Base-by-base conservation (phyloP, 2,888 invertebrate genomes). In the Meganola albula region DNA sequence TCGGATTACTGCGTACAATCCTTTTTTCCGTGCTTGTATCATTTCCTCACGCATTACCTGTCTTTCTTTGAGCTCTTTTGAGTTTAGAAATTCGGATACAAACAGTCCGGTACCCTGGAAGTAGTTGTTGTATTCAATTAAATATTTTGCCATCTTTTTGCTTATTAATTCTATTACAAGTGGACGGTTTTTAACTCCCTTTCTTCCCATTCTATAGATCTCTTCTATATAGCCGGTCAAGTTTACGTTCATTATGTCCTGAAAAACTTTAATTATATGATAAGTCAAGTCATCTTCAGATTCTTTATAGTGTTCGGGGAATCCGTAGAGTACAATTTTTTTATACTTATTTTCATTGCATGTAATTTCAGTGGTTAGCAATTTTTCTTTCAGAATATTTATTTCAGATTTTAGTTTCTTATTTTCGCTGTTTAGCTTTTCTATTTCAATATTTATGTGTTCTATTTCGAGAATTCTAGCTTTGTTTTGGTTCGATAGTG, bases 91-190 rank as follows among this genome's bases (percentile, higher is more conserved):
- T 23, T 41, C 27, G 3, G 36, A 28, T 3, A 41, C 22, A 2
- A 27, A 35, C 5, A 40, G 12, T 5, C 34, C 22, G 2, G 34
- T 31, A 1, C 30, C 34, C 5, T 32, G 12, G 5, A 34, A 34
- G n/a, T 25, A 33, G n/a, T 34, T 3, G 3, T 2, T 30, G 21
- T 40, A 39, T 5, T 40, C 16, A 7, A 33, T 11, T 7, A 40
- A 10, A 12, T 37, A 32, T 25, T 36, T 40, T 1, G 24, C 20
- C 31, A 34, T 34, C 22, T 30, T 31, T 25, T 44, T 40, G 24
- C 37, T 44, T n/a, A 44, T 25, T 3, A 44, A 27, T 20, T 44
- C 44, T 5, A 44, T 25, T 1, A 44, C 31, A 10, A 44, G 16
- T 10, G 43, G 43, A 4, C 43, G 31, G n/a, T 27, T 35, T 22